Conservation (phyloP, 2,113 vertebrate genomes). For the Muscicapa adusta region DNA sequence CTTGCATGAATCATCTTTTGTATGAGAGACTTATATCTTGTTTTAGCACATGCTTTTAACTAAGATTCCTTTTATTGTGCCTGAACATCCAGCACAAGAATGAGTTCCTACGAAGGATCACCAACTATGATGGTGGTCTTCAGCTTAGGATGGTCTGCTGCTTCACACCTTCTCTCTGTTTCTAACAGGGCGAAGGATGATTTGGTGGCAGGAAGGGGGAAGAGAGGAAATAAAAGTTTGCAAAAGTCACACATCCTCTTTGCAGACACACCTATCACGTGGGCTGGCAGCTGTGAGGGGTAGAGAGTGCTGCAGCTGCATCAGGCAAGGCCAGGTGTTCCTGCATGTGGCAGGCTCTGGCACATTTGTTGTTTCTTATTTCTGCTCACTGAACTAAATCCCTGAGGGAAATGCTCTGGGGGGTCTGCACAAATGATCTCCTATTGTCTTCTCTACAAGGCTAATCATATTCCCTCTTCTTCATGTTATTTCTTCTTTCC, state of each 20-base stretch:
- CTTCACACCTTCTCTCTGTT: not conserved
- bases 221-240: not conserved
- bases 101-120: not conserved
- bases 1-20: not conserved
- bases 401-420: not conserved
- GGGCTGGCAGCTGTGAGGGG: not conserved
- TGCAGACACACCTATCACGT: not conserved
- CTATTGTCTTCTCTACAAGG: not conserved
- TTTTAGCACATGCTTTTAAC: not conserved
- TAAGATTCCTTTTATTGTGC: not conserved
- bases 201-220: not conserved
- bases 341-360: not conserved
- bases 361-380: constrained; percentile 36
- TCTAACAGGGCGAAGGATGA: not conserved
- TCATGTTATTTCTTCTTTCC: constrained; percentile 13
- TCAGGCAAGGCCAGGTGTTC: constrained; percentile 17
- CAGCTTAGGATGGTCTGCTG: not conserved
- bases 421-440: constrained; percentile 14
- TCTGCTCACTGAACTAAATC: not conserved
- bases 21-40: not conserved
- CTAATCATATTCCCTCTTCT: not conserved
- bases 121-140: not conserved
- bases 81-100: not conserved
- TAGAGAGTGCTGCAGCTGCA: not conserved
- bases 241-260: not conserved